Base-by-base conservation (phyloP, 2,113 vertebrate genomes). In the Galbula dea region DNA sequence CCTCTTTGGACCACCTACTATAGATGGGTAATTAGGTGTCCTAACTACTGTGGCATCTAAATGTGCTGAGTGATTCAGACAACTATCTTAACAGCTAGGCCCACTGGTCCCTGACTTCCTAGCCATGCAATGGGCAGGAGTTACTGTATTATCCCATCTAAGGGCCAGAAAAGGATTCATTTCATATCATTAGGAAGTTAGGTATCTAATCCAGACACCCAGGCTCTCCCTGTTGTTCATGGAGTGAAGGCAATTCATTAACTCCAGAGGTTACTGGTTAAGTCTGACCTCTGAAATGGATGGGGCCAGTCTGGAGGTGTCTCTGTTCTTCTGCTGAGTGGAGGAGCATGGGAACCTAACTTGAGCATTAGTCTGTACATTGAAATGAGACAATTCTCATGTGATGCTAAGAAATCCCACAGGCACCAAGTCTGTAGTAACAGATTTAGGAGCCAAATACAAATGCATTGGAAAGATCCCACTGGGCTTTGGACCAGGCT, bases 1-100 rank as follows among this genome's bases (percentile, higher is more conserved):
- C 89, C 20, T 37, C 58, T 89, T 76, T 85, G 75, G 89, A 94
- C 87, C 94, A 96, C 94, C 96, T 83, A 95, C 89, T 68, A 32
- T 18, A 68, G 34, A 69, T 30, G 61, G 87, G 82, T 91, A 96
- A 95, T 96, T 94, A 91, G 75, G 62, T 96, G 93, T 94, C 12
- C 46, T 75, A 95, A 85, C 78, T 43, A 5, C 55, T 87, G 27
- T 1, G 46, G 75, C 71, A 85, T 91, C 78, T 57, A 54, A 88
- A 66, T 10, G 41, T 43, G 89, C 32, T 87, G 82, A 95, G 62
- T 89, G 93, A 94, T 79, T 85, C 49, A 11, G 87, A 89, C 89
- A 93, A 58, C 21, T 30, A 48, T 57, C 75, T 45, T 52, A 57
- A 36, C 10, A 79, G 48, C 30, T 52, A 88, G 58, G 59, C 36